Base-by-base conservation (phyloP, 2,113 vertebrate species). In the Pionites leucogaster region DNA sequence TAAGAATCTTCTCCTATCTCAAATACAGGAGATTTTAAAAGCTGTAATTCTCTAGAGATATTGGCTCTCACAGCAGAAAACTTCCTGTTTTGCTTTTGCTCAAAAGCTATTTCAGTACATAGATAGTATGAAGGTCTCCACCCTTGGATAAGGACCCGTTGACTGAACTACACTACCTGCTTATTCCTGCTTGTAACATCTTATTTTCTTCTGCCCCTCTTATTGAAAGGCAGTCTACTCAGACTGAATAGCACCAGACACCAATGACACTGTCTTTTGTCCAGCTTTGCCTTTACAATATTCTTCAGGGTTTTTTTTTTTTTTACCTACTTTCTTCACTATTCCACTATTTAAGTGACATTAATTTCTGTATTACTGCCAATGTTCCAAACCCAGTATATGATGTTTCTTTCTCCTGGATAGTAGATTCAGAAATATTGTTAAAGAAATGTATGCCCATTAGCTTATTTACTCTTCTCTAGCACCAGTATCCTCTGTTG, bases 231-330 rank as follows among this genome's bases (percentile, higher is more conserved):
- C 46, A 72, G n/a, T 50, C 25, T 67, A 42, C 15, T 75, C 47
- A 91, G 25, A 47, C 23, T 60, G 55, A 75, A 25, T 18, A 70
- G n/a, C 49, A 76, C 17, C 37, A 88, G 49, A 41, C 7, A 91
- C 10, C 35, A 70, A 15, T 29, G n/a, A 78, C 31, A 10, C 9
- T 41, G 72, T 70, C 35, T 88, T 75, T 57, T 31, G 14, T 44
- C 14, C 41, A 84, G 12, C 13, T 83, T 79, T 77, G 64, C 57
- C 59, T 67, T 86, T 42, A 67, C 31, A 86, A 70, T 7, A 60
- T 53, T 47, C n/a, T 67, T 74, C 31, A 22, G 2, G 9, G 0
- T 0, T 59, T 52, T 44, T 0, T 57, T 57, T 52, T 44, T 42
- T 74, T 47, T 37, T 3, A 63, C 3, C 3, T 37, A 18, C 37